Evolutionary conservation across 2,888 invertebrate species (phyloP).

Genomic region (Oegoconia quadripuncta): DNA sequence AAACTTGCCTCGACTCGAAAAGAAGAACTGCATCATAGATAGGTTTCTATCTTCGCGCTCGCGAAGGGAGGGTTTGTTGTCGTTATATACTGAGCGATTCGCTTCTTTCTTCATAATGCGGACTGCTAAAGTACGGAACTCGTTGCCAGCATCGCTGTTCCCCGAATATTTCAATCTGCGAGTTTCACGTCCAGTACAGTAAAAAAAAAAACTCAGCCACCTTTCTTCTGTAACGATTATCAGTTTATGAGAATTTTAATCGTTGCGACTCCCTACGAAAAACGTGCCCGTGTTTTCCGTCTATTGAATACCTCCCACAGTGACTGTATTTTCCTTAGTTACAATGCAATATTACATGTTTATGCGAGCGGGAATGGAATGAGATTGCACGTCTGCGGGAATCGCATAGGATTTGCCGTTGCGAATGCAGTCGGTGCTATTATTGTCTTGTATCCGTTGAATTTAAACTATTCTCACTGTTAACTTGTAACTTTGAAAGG

Average conservation of each 20-base stretch:
- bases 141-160: no score
- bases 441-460: constrained; percentile 22
- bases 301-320: constrained; percentile 1
- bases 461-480: constrained; percentile 12
- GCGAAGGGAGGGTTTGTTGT: no score
- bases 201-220: no score
- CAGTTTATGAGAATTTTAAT: not conserved
- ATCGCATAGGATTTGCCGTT: constrained; percentile 21
- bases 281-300: not conserved
- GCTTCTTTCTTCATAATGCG: no score
- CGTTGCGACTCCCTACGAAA: not conserved
- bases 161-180: no score
- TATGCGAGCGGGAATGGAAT: constrained; percentile 22
- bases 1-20: no score
- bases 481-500: constrained; percentile 1
- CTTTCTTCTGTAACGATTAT: no score
- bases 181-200: no score
- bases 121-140: no score
- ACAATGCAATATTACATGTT: constrained; percentile 18
- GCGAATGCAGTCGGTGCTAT: constrained; percentile 19
- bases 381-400: constrained; percentile 23
- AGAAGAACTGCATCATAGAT: no score
- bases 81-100: no score
- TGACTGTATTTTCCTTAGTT: constrained; percentile 3
- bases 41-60: no score